Evolutionary conservation across 1,140 invertebrate genomes (phyloP).

Genomic region (Pararge aegeria): DNA sequence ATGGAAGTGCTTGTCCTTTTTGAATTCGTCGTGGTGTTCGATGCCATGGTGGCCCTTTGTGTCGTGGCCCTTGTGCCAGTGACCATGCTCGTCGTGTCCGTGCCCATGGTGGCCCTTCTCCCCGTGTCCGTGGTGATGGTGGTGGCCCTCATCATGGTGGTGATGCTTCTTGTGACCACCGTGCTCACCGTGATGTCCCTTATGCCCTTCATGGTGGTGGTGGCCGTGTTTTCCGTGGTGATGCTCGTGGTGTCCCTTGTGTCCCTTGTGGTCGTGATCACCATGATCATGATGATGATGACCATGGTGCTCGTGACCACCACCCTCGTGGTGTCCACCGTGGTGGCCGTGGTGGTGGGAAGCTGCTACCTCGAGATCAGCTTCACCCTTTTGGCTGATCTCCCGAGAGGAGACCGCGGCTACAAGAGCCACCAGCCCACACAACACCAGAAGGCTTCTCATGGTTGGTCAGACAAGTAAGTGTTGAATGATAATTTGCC

Average conservation of each 20-base stretch:
- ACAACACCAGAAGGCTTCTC: conserved; percentile 56
- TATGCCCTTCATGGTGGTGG: conserved; percentile 85
- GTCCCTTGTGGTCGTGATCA: conserved; percentile 76
- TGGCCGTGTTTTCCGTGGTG: conserved; percentile 86
- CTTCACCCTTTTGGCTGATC: conserved; percentile 50
- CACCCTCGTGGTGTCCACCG: conserved; percentile 75
- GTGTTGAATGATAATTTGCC: conserved; percentile 59
- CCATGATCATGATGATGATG: conserved; percentile 70
- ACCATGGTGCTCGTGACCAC: conserved; percentile 75
- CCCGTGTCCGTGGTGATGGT: conserved; percentile 86
- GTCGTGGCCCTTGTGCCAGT: conserved; percentile 82
- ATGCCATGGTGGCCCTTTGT: conserved; percentile 85
- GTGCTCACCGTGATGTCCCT: conserved; percentile 86
- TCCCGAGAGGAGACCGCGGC: conserved; percentile 48
- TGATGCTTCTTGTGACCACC: conserved; percentile 85
- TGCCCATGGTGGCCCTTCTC: conserved; percentile 85
- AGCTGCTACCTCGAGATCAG: conserved; percentile 79
- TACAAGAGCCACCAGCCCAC: conserved; percentile 58
- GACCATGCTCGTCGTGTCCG: conserved; percentile 83
- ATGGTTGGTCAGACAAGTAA: conserved; percentile 48
- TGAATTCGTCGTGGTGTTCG: conserved; percentile 88
- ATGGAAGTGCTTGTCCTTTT: conserved; percentile 82
- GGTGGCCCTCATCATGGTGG: conserved; percentile 85
- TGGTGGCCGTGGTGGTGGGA: conserved; percentile 73
- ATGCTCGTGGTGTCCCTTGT: conserved; percentile 80